Base-by-base conservation (phyloP, 2,888 invertebrate species). In the Cryptosula pallasiana region DNA sequence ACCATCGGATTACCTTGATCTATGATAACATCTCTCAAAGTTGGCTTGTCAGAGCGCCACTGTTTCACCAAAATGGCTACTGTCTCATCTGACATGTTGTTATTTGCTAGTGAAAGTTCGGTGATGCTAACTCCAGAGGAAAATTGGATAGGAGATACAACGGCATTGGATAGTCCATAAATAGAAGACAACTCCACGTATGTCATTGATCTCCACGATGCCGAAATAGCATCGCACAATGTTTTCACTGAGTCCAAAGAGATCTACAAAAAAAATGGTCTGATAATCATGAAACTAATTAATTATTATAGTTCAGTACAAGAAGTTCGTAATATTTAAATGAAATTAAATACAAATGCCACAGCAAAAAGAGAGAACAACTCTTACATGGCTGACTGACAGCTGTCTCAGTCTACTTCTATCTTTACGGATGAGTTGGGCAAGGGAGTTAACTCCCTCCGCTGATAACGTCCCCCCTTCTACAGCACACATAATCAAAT, bases 151-250 rank as follows among this genome's bases (percentile, higher is more conserved):
- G 63, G 34, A 27, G 25, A 29, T 2, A 13, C 13, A 13, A 2
- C 32, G 2, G 63, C 27, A 5, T 34, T 32, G 5, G 5, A 27
- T n/a, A 63, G 34, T 9, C 34, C 63, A 2, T 9, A 13, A 32
- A 63, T 5, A 34, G 34, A 63, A 5, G 63, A 63, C 2, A 63
- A 63, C 63, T 63, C 63, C 29, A 63, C 25, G 32, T 27, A 63
- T 32, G 9, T 3, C 13, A 63, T 2, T 29, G 63, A 13, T 13
- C 20, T 2, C 32, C 27, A 13, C 13, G 63, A 27, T 32, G 13
- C n/a, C 13, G 63, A 29, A 34, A 63, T 63, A n/a, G 63, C 63
- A 5, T 63, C 32, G 63, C 63, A 63, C 9, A 63, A 13, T 34
- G n/a, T 9, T 32, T 34, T 2, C 27, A 32, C 29, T 32, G 63